A percentile compares a stretch with the other conserved stretches of the same genome.
These are phyloP conservation scores for Pheosia gnoma DNA, from an alignment of 2,888 invertebrate species.

Conservation along the genomic window DNA sequence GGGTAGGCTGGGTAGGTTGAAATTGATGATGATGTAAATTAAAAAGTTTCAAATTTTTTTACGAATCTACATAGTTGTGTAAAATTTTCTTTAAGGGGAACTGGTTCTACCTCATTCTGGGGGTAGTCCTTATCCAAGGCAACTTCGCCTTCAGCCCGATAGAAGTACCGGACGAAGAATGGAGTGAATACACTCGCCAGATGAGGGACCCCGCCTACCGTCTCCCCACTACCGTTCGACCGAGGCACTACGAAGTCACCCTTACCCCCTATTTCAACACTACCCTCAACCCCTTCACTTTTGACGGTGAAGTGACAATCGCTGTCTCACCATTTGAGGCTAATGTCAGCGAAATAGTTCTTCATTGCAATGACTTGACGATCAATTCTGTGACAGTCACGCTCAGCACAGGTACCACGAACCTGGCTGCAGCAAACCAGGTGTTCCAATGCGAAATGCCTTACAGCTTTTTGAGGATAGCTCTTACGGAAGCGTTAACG, in stretches of 20 bases:
- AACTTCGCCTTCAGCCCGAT: slow-evolving; percentile 58
- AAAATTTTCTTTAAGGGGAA: slow-evolving; percentile 38
- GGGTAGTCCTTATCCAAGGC: slow-evolving; percentile 59
- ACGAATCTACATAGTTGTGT: no score
- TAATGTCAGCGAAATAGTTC: slow-evolving; percentile 55
- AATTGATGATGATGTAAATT: no score
- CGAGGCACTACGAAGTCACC: slow-evolving; percentile 79
- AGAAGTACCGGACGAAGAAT: slow-evolving; percentile 65
- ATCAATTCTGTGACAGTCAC: slow-evolving; percentile 69
- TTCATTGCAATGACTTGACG: slow-evolving; percentile 69
- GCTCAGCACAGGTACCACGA: slow-evolving; percentile 5
- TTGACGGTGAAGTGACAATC: slow-evolving; percentile 72
- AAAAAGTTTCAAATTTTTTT: no score
- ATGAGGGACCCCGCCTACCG: slow-evolving; percentile 66
- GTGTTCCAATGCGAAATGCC: slow-evolving; percentile 53
- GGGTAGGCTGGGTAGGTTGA: no score
- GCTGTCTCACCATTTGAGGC: slow-evolving; percentile 39
- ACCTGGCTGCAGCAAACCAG: slow-evolving; percentile 43
- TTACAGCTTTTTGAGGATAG: slow-evolving; percentile 60
- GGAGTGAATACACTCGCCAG: slow-evolving; percentile 54
- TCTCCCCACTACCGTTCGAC: slow-evolving; percentile 75
- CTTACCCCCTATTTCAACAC: slow-evolving; percentile 78
- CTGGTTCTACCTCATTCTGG: slow-evolving; percentile 60
- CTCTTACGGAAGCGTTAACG: slow-evolving; percentile 38
- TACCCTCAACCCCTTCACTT: slow-evolving; percentile 56